phyloP scores from a whole-genome alignment of 2,797 vertebrate genomes.

The Cottoperca gobio region DNA sequence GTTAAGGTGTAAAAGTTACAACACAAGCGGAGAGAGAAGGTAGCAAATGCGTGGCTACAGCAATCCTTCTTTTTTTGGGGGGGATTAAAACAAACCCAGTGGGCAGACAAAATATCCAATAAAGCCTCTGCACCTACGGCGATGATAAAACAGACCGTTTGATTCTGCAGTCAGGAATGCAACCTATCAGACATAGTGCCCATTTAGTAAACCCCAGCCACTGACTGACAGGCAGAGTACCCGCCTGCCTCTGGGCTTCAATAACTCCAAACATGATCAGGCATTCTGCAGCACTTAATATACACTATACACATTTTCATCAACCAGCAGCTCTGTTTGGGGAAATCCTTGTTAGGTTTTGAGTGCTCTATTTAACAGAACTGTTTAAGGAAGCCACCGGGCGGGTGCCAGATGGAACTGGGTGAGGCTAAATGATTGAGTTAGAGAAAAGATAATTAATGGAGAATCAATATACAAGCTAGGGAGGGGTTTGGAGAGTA shows the following conservation, averaged over 20 bases:
- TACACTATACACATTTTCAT: constrained; percentile 36
- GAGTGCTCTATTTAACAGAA: constrained; percentile 59
- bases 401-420: constrained; percentile 71
- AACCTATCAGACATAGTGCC: constrained; percentile 57
- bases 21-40: not conserved
- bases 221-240: constrained; percentile 59
- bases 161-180: constrained; percentile 60
- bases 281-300: constrained; percentile 61
- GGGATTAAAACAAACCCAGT: constrained; percentile 10
- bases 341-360: constrained; percentile 48
- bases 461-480: constrained; percentile 85
- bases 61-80: constrained; percentile 3
- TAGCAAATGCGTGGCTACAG: constrained; percentile 27
- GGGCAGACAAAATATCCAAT: constrained; percentile 50
- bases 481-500: constrained; percentile 60
- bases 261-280: constrained; percentile 68
- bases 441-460: constrained; percentile 87
- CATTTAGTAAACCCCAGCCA: constrained; percentile 63
- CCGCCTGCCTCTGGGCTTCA: constrained; percentile 64
- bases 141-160: constrained; percentile 53
- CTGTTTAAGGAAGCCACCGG: constrained; percentile 73
- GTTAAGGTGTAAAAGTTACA: constrained; percentile 37
- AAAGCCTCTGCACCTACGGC: constrained; percentile 64
- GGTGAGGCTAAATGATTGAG: constrained; percentile 84
- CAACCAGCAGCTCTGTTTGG: constrained; percentile 40